phyloP scores from a whole-genome alignment of 1,140 invertebrate species.

The Bombus superbus region DNA sequence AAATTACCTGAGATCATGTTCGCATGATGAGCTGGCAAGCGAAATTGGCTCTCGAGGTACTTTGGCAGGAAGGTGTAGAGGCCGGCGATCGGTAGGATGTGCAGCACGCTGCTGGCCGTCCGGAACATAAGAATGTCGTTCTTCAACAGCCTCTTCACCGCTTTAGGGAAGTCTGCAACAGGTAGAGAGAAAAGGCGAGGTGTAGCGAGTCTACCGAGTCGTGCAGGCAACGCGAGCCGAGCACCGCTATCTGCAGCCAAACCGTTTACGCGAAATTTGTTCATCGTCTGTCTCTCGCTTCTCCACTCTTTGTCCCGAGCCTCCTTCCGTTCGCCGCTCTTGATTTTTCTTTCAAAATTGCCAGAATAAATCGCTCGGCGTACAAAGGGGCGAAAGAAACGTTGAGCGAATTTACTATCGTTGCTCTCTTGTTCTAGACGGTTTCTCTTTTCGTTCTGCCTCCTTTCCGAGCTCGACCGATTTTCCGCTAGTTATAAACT shows the following conservation, averaged over 20 bases:
- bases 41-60: constrained; percentile 96
- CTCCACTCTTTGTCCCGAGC: not conserved
- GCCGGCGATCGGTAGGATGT: constrained; percentile 94
- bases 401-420: no score
- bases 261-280: constrained; percentile 32
- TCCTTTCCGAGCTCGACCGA: not conserved
- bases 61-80: constrained; percentile 97
- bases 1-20: constrained; percentile 93
- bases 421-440: no score
- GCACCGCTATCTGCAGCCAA: constrained; percentile 14
- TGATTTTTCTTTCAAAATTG: not conserved
- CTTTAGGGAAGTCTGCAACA: constrained; percentile 91
- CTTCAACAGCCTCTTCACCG: constrained; percentile 91
- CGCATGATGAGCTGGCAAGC: constrained; percentile 92
- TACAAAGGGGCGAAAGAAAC: not conserved
- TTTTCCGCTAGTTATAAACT: constrained; percentile 34
- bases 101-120: constrained; percentile 93
- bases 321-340: no score
- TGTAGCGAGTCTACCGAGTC: constrained; percentile 21
- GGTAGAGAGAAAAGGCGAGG: constrained; percentile 39
- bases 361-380: not conserved
- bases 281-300: not conserved
- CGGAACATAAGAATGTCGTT: constrained; percentile 96
- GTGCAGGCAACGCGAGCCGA: constrained; percentile 13
- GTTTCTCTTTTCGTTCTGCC: no score